Evolutionary conservation across 2,797 vertebrate genomes (phyloP), one percentile per base, ranked within the genome.

Genomic region (Gallinago stenura): DNA sequence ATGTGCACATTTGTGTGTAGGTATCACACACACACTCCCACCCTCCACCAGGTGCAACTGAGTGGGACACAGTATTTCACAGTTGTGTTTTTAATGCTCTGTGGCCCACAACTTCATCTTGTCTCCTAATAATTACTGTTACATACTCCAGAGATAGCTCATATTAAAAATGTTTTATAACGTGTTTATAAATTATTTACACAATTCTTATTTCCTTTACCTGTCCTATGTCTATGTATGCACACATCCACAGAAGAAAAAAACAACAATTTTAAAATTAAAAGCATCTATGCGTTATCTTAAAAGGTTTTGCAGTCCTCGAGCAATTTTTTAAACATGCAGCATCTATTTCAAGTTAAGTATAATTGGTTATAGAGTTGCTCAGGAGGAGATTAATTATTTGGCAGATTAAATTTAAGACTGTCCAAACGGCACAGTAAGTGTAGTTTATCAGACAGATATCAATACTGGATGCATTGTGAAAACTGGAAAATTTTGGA

Each of bases 1-100:
- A 30, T 0, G 4, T 3, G 12, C 15, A 7, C 30, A 2, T 24
- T 5, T 7, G 18, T 20, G 51, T 1, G 6, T 15, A 8, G 50
- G 35, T 45, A 21, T 1, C 10, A 17, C 37, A 5, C 14, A 10
- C n/a, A 17, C 28, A 2, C 18, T 22, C 13, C 8, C 28, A 7
- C 16, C 13, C 14, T 11, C n/a, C 28, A 10, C 60, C 4, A 2
- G 35, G 41, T 61, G 51, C 25, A 24, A 10, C 16, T 6, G 30
- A 30, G 37, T 10, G 51, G 39, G 22, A 22, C 5, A 4, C 1
- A 14, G 15, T 4, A 24, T n/a, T 61, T 41, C 2, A 5, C 15
- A 10, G 12, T 18, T 26, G 7, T 17, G 30, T 18, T 71, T 66
- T 41, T 28, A 75, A 20, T 10, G 41, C 54, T n/a, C 39, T 18